Evolutionary conservation across 2,797 vertebrate species (phyloP).

Genomic region (Petrocephalus sullivani): DNA sequence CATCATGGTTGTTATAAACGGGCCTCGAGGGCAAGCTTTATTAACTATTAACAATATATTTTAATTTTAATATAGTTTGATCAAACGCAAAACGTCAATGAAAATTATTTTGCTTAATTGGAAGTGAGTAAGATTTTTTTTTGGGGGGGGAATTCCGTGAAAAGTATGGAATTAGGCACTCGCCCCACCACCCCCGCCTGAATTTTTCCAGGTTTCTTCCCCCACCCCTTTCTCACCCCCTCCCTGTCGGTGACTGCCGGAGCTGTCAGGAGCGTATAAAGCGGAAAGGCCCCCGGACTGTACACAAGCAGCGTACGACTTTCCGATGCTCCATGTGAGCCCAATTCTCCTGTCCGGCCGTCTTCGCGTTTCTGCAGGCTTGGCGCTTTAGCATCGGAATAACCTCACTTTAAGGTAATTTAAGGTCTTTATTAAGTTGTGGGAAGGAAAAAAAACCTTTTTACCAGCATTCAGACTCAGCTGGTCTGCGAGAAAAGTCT

Average conservation of each 20-base stretch:
- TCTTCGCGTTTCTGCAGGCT: neutral
- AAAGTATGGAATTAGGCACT: slow-evolving; percentile 26
- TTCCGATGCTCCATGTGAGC: slow-evolving; percentile 15
- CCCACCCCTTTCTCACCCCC: slow-evolving; percentile 33
- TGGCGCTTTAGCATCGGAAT: neutral
- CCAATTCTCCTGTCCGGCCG: neutral
- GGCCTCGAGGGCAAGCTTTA: neutral
- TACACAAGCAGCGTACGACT: slow-evolving; percentile 17
- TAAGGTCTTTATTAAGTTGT: neutral
- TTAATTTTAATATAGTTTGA: neutral
- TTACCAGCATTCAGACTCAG: neutral
- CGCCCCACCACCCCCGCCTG: slow-evolving; percentile 5
- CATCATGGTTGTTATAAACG: neutral
- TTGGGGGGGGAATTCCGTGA: neutral
- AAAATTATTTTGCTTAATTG: neutral
- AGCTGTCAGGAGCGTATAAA: slow-evolving; percentile 65
- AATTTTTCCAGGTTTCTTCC: slow-evolving; percentile 14
- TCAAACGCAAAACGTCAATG: neutral
- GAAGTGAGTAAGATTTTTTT: no score
- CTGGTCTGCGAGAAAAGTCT: neutral
- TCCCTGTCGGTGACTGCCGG: slow-evolving; percentile 45
- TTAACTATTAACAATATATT: neutral
- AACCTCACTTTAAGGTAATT: neutral
- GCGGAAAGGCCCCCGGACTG: slow-evolving; percentile 39
- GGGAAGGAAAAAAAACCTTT: neutral